Base-by-base conservation (phyloP, 2,113 vertebrate genomes). In the Dicerorhinus sumatrensis region DNA sequence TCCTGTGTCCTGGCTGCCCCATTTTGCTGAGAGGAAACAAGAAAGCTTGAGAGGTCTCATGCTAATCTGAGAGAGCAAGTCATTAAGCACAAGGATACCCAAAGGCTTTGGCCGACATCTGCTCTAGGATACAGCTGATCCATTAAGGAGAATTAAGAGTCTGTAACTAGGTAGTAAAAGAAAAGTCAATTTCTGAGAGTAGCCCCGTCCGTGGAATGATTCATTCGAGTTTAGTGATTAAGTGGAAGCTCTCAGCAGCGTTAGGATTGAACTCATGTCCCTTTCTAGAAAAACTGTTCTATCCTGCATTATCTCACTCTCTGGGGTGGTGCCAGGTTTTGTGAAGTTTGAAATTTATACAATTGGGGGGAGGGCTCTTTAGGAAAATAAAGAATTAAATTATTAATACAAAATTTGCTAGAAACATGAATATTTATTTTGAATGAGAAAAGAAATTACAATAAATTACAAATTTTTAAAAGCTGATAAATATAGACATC, bases 61-160 rank as follows among this genome's bases (percentile, higher is more conserved):
- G 62, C 67, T 95, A 79, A 89, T 94, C 97, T 46, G 33, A 81
- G 97, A 95, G 73, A 94, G 54, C 96, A 97, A 89, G 36, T 86
- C 75, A 42, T 89, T 96, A 86, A 86, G 79, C 73, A 65, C 42
- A 96, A 97, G 42, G 54, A 65, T 31, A 77, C 94, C 79, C 97
- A 69, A 95, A 82, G 94, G 87, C 84, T 97, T 94, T 92, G 73
- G 79, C 69, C 90, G 96, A 62, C 93, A 96, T 97, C 93, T 95
- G 94, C 79, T 96, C 29, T 67, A 86, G 77, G 87, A 92, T 25
- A n/a, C 17, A 77, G 54, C 79, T 82, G 69, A 96, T 91, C 60
- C 72, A 89, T 95, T 85, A 82, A 2, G 62, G 89, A 93, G 42
- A 95, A 96, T 86, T 93, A 93, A 89, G 54, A 95, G 77, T 95